Evolutionary conservation across 2,888 invertebrate species (phyloP), one percentile per base, ranked within the genome.

Genomic region (Ormyrus thymus): DNA sequence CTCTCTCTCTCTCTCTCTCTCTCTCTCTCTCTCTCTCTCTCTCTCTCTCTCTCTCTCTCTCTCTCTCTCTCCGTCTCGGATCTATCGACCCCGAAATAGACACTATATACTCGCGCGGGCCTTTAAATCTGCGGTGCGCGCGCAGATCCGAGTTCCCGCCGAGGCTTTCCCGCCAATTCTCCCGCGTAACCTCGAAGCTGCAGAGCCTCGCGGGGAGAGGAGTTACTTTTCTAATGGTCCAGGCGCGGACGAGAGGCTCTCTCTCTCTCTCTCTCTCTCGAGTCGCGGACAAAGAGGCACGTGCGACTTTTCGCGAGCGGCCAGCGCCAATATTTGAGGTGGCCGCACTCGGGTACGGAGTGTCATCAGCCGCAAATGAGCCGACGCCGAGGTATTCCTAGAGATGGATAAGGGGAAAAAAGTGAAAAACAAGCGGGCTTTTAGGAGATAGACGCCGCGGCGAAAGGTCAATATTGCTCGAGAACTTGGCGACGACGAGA

Each of bases 291-390:
- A 66, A 59, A 59, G 68, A 68, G 29, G 56, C 61, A 69, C 76
- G 76, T 76, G 76, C 62, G 76, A 76, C 76, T 76, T 76, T 76
- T 76, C 76, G 76, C 76, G 50, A 70, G 74, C 10, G 15, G 8
- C 68, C 13, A 59, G 13, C 50, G 59, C 65, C 51, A 69, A 76
- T 76, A 76, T 76, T 76, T 76, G 69, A 68, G 6, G 2, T 58
- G 6, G 29, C 7, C 59, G 7, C n/a, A 64, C 48, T 48, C 13
- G 13, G n/a, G 45, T 5, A 61, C 11, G 7, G 45, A 68, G 68
- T 68, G 68, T 56, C 68, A 68, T 55, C 68, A 55, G 13, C 53
- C 15, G 43, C 51, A 58, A 50, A 70, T 50, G 53, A 51, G 48
- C 15, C 9, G 15, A 53, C 7, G 7, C 56, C 13, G 0, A 29